These are phyloP conservation scores for Campoplex capitator DNA, from an alignment of 2,888 invertebrate genomes.

Conservation along the genomic window DNA sequence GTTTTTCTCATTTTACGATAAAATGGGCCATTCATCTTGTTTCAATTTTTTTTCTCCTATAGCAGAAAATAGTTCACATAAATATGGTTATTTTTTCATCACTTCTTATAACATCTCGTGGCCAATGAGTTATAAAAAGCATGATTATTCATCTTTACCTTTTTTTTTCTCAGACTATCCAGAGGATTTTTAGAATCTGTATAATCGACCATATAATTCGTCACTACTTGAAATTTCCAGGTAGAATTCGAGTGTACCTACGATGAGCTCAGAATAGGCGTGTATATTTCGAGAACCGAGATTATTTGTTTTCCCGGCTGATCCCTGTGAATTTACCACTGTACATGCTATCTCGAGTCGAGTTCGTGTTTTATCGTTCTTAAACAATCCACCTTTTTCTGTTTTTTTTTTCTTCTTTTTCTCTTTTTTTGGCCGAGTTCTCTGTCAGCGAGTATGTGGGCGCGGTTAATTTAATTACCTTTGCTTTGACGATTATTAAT, in stretches of 20 bases:
- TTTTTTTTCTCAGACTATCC: conserved; percentile 15
- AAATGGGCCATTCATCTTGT: neutral
- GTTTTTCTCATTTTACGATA: neutral
- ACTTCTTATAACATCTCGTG: neutral
- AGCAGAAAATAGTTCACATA: neutral
- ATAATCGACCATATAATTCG: conserved; percentile 2
- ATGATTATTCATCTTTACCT: neutral
- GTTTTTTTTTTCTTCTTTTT: neutral
- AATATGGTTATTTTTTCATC: neutral
- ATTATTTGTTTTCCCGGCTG: conserved; percentile 61
- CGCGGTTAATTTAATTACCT: conserved; percentile 68
- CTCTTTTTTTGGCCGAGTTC: conserved; percentile 7
- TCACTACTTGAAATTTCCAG: conserved; percentile 29
- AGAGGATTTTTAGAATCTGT: conserved; percentile 6
- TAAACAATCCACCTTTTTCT: conserved; percentile 61
- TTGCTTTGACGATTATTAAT: conserved; percentile 64
- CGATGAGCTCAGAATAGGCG: conserved; percentile 33
- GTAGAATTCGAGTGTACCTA: conserved; percentile 21
- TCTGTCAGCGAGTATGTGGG: conserved; percentile 3
- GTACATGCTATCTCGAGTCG: conserved; percentile 41
- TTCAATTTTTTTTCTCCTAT: neutral
- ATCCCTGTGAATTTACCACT: conserved; percentile 45
- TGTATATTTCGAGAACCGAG: conserved; percentile 43
- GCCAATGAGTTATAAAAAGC: conserved; percentile 2
- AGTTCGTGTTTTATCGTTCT: conserved; percentile 63